These are phyloP conservation scores for Cheirogaleus medius DNA, from an alignment of 2,113 vertebrate species.

Conservation along the genomic window DNA sequence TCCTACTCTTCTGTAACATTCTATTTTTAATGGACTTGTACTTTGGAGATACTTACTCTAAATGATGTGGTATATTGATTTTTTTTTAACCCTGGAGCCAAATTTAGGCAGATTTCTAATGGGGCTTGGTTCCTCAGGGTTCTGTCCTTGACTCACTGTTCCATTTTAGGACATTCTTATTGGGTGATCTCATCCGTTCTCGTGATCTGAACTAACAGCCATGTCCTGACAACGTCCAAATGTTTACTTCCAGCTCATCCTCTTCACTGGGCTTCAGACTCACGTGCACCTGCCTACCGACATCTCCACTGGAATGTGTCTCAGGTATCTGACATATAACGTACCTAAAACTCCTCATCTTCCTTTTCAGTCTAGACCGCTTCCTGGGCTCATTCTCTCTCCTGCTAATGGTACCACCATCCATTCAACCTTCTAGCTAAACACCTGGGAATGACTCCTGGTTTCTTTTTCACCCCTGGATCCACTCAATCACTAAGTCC, in stretches of 20 bases:
- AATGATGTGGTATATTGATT: background rate
- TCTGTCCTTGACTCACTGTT: background rate
- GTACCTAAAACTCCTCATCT: background rate
- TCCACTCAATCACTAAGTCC: background rate
- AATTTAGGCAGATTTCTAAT: background rate
- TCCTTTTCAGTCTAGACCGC: background rate
- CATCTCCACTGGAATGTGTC: background rate
- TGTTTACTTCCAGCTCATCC: background rate
- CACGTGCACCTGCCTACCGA: background rate
- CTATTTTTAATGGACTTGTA: background rate
- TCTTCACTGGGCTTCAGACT: background rate
- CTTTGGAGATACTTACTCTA: background rate
- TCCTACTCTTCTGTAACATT: background rate
- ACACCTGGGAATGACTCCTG: background rate
- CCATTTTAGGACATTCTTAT: background rate
- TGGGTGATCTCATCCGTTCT: background rate
- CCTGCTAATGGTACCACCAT: background rate
- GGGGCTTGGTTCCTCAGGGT: background rate
- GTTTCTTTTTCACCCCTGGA: background rate
- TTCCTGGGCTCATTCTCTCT: background rate
- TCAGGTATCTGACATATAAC: background rate
- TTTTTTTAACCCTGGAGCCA: background rate
- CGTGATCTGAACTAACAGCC: background rate
- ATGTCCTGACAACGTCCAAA: background rate
- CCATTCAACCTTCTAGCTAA: background rate